Evolutionary conservation across 2,797 vertebrate species (phyloP).

Genomic region (Hypotaenidia philippensis): DNA sequence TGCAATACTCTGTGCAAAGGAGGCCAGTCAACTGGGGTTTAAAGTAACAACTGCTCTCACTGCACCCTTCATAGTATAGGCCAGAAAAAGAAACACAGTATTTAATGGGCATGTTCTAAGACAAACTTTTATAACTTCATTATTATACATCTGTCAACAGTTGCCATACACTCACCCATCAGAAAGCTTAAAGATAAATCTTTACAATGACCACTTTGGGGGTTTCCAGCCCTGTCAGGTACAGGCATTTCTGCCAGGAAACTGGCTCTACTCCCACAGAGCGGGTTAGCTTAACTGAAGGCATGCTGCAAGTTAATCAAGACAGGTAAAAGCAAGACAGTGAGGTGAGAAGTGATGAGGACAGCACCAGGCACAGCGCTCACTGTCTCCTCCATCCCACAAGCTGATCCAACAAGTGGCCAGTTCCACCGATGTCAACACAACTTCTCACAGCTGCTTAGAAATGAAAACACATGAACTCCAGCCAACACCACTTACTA

Average conservation of each 20-base stretch:
- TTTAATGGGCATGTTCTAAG: background rate
- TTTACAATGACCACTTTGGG: background rate
- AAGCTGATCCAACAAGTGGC: background rate
- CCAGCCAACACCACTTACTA: background rate
- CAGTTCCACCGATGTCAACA: background rate
- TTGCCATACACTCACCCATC: background rate
- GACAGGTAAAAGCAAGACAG: background rate
- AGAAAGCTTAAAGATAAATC: background rate
- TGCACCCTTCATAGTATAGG: background rate
- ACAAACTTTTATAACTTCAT: background rate
- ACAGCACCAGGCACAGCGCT: background rate
- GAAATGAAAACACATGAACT: background rate
- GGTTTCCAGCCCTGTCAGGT: background rate
- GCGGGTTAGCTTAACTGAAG: background rate
- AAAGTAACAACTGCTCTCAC: background rate
- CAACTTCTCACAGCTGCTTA: background rate
- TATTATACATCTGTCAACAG: background rate
- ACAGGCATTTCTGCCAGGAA: background rate
- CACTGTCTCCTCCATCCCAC: background rate
- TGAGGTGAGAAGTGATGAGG: background rate
- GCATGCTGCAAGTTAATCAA: background rate
- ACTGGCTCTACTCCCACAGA: background rate
- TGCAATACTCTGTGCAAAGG: conserved; percentile 16
- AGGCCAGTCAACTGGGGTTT: background rate
- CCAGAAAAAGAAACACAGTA: background rate